Evolutionary conservation across 1,140 invertebrate species (phyloP).

Genomic region (Panonychus citri): DNA sequence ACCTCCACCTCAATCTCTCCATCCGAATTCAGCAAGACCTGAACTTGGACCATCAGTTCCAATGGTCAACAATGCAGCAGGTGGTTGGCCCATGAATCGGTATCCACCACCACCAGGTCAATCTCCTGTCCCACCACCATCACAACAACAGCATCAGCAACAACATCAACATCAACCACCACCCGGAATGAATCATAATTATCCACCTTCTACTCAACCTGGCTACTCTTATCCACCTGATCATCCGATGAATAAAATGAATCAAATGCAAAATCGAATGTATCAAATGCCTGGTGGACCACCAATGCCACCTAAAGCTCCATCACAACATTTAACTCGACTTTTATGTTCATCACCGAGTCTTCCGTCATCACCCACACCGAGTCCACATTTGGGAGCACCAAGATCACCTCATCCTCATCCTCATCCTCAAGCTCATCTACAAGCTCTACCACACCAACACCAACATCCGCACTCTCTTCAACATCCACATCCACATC

Average conservation of each 20-base stretch:
- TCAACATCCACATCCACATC: no score
- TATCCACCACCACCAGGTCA: background rate
- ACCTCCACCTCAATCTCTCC: background rate
- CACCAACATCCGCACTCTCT: background rate
- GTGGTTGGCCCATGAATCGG: background rate
- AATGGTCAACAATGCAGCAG: background rate
- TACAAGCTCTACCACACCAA: background rate
- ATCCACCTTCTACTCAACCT: background rate
- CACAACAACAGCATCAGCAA: background rate
- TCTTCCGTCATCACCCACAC: background rate
- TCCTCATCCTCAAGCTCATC: slow-evolving; percentile 2
- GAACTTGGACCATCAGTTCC: background rate
- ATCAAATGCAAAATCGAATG: background rate
- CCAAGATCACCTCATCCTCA: background rate
- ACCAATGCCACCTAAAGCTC: background rate
- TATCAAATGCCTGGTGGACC: background rate
- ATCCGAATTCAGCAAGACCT: background rate
- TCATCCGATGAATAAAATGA: background rate
- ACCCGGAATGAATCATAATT: background rate
- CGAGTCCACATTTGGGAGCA: slow-evolving; percentile 1
- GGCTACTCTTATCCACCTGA: background rate
- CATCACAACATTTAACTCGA: background rate
- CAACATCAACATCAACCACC: background rate
- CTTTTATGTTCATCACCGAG: background rate
- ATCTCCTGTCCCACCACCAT: no score